These are phyloP conservation scores for Geotrupes spiniger DNA, from an alignment of 2,888 invertebrate genomes.

Conservation along the genomic window DNA sequence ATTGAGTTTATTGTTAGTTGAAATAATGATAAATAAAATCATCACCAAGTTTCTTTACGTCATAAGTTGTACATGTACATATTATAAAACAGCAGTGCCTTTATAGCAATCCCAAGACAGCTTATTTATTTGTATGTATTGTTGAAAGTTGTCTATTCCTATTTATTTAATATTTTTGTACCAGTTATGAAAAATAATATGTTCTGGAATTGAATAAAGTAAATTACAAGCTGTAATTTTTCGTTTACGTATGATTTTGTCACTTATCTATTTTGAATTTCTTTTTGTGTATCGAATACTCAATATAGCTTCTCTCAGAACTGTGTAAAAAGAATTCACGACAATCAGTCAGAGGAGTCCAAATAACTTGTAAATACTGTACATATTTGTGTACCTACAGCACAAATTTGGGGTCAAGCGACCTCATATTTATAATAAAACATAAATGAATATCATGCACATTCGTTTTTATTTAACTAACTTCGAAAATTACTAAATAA, in stretches of 20 bases:
- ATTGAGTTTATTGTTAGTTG: conserved; percentile 23
- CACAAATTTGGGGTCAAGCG: conserved; percentile 20
- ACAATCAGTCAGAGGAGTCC: conserved; percentile 28
- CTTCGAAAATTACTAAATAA: background rate
- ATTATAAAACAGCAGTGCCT: conserved; percentile 29
- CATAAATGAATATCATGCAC: conserved; percentile 17
- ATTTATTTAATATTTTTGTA: conserved; percentile 21
- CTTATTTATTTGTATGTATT: conserved; percentile 30
- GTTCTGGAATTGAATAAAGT: conserved; percentile 23
- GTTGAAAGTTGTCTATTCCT: conserved; percentile 22
- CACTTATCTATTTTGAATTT: conserved; percentile 17
- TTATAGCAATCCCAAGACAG: conserved; percentile 26
- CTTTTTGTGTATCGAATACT: conserved; percentile 26
- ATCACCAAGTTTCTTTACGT: conserved; percentile 19
- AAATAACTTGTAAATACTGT: conserved; percentile 28
- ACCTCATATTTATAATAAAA: conserved; percentile 26
- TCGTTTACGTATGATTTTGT: conserved; percentile 24
- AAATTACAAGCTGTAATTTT: conserved; percentile 24
- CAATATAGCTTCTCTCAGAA: conserved; percentile 26
- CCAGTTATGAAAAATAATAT: conserved; percentile 17
- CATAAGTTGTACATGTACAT: conserved; percentile 19
- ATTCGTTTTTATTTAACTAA: conserved; percentile 10
- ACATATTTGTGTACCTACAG: conserved; percentile 20
- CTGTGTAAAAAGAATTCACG: conserved; percentile 24
- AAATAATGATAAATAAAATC: conserved; percentile 21